These are phyloP conservation scores for Apodemia duryi DNA, from an alignment of 2,888 invertebrate genomes.

Conservation along the genomic window DNA sequence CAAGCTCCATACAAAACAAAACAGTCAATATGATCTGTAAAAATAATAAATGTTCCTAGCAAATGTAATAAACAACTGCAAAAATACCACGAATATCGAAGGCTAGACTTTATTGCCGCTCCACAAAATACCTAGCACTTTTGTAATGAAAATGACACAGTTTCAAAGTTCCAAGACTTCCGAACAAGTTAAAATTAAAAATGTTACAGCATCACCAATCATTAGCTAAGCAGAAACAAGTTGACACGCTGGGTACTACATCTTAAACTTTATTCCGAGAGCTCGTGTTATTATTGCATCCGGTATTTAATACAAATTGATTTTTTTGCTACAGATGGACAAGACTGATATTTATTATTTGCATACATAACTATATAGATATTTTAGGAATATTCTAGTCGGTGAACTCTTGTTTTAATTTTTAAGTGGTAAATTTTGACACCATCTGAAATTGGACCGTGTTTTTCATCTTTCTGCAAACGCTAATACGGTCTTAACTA, in stretches of 20 bases:
- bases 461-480: no score
- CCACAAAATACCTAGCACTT: constrained; percentile 4
- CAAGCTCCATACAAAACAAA: neutral
- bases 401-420: no score
- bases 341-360: no score
- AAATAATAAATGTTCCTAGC: neutral
- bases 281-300: neutral
- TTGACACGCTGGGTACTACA: constrained; percentile 3
- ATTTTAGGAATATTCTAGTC: no score
- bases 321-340: no score
- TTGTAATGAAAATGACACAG: neutral
- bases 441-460: no score
- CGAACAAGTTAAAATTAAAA: constrained; percentile 23
- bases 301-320: neutral
- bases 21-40: neutral
- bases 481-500: no score
- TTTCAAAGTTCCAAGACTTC: constrained; percentile 7
- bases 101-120: neutral
- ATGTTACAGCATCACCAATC: constrained; percentile 23
- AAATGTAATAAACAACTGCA: neutral
- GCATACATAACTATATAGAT: no score
- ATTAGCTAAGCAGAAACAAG: constrained; percentile 15
- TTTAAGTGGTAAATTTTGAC: no score
- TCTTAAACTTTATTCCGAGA: neutral
- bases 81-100: neutral